These are phyloP conservation scores for Temnothorax nylanderi DNA, from an alignment of 1,140 invertebrate species.

Conservation along the genomic window DNA sequence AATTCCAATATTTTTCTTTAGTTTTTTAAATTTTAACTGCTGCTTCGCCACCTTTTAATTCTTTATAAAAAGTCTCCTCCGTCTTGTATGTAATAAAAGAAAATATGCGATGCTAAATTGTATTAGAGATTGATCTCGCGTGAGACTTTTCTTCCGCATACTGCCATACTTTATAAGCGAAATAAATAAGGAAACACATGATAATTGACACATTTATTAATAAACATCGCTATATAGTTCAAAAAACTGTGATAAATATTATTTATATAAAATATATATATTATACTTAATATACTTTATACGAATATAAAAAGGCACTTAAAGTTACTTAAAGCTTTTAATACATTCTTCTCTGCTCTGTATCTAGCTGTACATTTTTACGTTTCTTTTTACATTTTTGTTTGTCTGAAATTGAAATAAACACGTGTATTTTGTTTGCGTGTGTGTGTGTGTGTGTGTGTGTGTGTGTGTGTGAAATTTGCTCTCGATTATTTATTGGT, in stretches of 20 bases:
- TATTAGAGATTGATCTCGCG: too few species aligned
- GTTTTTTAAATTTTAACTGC: background rate
- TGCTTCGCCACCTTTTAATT: background rate
- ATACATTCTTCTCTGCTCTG: background rate
- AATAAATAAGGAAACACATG: background rate
- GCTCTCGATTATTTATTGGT: background rate
- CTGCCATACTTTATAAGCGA: too few species aligned
- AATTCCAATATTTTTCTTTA: background rate
- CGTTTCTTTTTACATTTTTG: background rate
- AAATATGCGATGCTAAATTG: too few species aligned
- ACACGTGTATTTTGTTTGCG: too few species aligned
- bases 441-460: too few species aligned
- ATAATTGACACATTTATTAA: background rate
- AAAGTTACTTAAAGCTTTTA: background rate
- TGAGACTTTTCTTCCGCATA: too few species aligned
- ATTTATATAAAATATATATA: constrained; percentile 17
- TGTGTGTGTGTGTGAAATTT: too few species aligned
- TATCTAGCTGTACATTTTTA: background rate
- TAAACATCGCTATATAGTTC: background rate
- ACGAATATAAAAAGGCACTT: constrained; percentile 26
- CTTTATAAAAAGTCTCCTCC: too few species aligned
- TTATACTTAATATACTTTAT: background rate
- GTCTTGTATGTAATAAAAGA: too few species aligned
- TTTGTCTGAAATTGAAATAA: background rate
- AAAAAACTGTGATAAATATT: background rate